Percentiles rank a stretch among this genome's conserved stretches.
phyloP scores from a whole-genome alignment of 2,888 invertebrate genomes.

The Tridacna crocea region DNA sequence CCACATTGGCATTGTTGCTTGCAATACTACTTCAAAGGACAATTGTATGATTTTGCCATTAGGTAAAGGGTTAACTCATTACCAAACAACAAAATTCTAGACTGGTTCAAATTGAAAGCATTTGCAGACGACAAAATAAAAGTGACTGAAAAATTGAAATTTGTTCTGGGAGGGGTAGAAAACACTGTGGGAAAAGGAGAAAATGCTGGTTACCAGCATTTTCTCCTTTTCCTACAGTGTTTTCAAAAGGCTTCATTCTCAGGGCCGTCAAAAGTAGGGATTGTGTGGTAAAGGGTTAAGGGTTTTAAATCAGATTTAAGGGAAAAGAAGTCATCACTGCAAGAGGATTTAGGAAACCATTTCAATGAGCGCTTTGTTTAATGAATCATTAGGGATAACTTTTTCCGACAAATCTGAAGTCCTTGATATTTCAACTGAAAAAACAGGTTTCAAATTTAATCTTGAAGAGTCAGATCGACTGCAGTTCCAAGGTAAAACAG shows the following conservation, averaged over 20 bases:
- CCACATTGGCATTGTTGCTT: too few species aligned
- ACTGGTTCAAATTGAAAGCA: too few species aligned
- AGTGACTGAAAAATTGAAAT: too few species aligned
- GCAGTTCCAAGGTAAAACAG: too few species aligned
- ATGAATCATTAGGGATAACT: slow-evolving; percentile 26
- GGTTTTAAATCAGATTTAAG: slow-evolving; percentile 15
- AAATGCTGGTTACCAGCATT: neutral
- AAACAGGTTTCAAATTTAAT: too few species aligned
- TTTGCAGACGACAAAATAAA: too few species aligned
- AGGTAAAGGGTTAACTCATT: too few species aligned
- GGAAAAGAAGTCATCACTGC: slow-evolving; percentile 1
- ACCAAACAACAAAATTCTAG: too few species aligned
- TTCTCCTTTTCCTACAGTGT: neutral
- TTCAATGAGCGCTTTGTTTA: slow-evolving; percentile 27
- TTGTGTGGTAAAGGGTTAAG: neutral
- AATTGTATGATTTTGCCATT: too few species aligned
- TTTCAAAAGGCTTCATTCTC: neutral
- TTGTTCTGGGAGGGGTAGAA: neutral
- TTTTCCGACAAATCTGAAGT: slow-evolving; percentile 7
- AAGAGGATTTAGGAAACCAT: slow-evolving; percentile 24
- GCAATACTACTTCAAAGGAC: too few species aligned
- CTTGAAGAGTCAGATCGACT: too few species aligned
- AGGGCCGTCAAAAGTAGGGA: too few species aligned
- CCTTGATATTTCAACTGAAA: neutral
- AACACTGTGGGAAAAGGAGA: neutral